Conservation (phyloP, 2,797 vertebrate species). For the Silurus lanzhouensis region DNA sequence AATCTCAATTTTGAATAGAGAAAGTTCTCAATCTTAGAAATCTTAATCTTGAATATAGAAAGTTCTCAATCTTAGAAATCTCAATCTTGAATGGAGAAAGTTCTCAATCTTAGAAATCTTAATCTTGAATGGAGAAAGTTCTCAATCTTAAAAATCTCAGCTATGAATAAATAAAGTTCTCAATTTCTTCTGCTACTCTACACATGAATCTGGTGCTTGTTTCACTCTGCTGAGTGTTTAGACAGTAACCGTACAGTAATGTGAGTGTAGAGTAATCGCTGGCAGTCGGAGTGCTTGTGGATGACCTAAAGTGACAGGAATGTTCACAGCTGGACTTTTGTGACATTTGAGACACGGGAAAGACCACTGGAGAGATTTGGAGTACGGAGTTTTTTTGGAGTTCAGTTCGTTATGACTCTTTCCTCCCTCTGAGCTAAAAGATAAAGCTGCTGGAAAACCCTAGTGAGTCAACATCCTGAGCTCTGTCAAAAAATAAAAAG, state of each 20-base stretch:
- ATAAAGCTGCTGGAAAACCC: constrained; percentile 55
- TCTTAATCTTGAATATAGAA: too few species aligned
- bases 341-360: constrained; percentile 44
- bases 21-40: too few species aligned
- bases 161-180: too few species aligned
- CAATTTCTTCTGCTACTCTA: too few species aligned
- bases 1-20: too few species aligned
- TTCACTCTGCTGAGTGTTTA: background rate
- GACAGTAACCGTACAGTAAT: background rate
- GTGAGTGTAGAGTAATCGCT: constrained; percentile 17
- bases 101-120: too few species aligned
- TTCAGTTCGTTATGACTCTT: constrained; percentile 61
- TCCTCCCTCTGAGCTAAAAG: constrained; percentile 51
- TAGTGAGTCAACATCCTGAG: constrained; percentile 74
- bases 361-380: constrained; percentile 47
- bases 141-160: too few species aligned
- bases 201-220: background rate
- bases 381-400: constrained; percentile 58
- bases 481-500: constrained; percentile 56
- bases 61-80: too few species aligned
- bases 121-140: too few species aligned
- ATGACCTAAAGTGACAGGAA: constrained; percentile 52
- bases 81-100: too few species aligned
- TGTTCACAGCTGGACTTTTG: constrained; percentile 45
- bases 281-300: constrained; percentile 37